A percentile compares a stretch with the other conserved stretches of the same genome.
Conservation (phyloP, 2,113 vertebrate species). For the Osmerus eperlanus region DNA sequence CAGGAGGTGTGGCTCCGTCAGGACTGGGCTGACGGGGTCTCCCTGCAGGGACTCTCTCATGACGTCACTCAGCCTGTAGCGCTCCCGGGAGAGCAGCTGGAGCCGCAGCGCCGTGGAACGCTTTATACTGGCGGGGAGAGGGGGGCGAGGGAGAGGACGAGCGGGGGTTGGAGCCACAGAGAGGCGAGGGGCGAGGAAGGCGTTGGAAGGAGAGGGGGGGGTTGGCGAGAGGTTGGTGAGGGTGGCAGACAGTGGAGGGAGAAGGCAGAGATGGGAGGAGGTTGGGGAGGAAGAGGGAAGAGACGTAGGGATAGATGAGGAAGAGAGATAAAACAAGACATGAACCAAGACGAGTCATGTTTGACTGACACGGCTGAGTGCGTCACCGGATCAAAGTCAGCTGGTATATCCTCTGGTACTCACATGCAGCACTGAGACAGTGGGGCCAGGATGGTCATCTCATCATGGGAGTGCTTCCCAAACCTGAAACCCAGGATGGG, state of each 20-base stretch:
- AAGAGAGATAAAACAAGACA: not conserved
- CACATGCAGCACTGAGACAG: constrained; percentile 92
- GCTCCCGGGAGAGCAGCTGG: constrained; percentile 72
- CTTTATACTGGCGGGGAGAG: constrained; percentile 79
- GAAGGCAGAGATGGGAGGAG: too few relatives aligned
- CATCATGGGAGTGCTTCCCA: constrained; percentile 85
- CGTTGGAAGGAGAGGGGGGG: not conserved
- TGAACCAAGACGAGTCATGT: not conserved
- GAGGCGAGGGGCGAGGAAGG: not conserved
- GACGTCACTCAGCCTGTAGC: constrained; percentile 83
- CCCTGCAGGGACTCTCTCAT: constrained; percentile 88
- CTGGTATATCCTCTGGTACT: constrained; percentile 52
- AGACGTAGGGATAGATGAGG: not conserved
- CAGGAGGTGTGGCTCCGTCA: constrained; percentile 84
- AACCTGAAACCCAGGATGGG: constrained; percentile 74
- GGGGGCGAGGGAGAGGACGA: not conserved
- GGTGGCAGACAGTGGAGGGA: too few relatives aligned
- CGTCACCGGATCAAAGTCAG: not conserved
- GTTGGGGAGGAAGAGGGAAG: too few relatives aligned
- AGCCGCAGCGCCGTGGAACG: constrained; percentile 80
- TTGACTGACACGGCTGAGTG: not conserved
- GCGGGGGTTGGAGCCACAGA: not conserved
- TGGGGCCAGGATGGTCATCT: constrained; percentile 89
- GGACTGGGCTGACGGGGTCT: constrained; percentile 79
- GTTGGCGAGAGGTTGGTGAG: not conserved